phyloP scores from a whole-genome alignment of 53 echinoderm and acorn worm genomes.

The Holothuria scabra region DNA sequence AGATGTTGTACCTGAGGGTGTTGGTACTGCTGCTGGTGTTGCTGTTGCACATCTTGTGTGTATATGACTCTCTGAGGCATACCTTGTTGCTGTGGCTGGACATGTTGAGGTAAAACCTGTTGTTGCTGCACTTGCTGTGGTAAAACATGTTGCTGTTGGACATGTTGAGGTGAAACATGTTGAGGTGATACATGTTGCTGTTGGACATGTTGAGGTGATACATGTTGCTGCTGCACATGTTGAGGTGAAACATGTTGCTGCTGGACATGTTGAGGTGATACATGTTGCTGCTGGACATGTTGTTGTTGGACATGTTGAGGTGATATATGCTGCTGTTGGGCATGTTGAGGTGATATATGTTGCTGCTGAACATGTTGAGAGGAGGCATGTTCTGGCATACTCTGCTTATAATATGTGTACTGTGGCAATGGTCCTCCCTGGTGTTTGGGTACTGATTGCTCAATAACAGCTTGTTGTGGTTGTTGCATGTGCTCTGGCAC shows the following conservation, averaged over 20 bases:
- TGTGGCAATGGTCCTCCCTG: not conserved
- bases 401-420: not conserved
- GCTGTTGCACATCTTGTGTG: constrained; percentile 11
- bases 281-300: constrained; percentile 32
- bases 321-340: constrained; percentile 12
- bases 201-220: constrained; percentile 42
- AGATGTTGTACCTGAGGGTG: constrained; percentile 15
- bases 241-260: constrained; percentile 3
- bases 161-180: constrained; percentile 3
- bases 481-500: constrained; percentile 32
- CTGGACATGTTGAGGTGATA: not conserved
- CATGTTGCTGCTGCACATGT: not conserved
- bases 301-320: constrained; percentile 38
- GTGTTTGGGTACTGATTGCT: constrained; percentile 1
- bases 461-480: constrained; percentile 28
- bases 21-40: not conserved
- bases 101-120: not conserved
- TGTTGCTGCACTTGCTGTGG: constrained; percentile 47
- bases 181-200: constrained; percentile 17
- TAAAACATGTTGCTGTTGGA: constrained; percentile 35
- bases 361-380: constrained; percentile 41
- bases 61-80: constrained; percentile 8
- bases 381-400: not conserved
- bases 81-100: constrained; percentile 35
- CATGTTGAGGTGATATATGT: constrained; percentile 12